These are phyloP conservation scores for Xestia xanthographa DNA, from an alignment of 2,888 invertebrate genomes.

Conservation along the genomic window DNA sequence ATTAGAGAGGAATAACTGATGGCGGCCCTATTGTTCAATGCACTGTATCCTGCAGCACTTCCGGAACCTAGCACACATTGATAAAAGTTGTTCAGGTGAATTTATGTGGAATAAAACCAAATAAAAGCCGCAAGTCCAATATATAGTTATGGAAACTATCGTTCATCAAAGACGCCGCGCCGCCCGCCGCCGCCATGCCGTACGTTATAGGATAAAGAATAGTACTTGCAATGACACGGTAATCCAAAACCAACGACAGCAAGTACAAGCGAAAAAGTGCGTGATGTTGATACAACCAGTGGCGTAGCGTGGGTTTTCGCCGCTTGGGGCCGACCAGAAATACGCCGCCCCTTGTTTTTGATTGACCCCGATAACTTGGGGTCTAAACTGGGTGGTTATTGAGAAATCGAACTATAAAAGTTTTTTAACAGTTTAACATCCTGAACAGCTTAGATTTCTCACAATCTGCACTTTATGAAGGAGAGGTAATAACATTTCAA, in stretches of 20 bases:
- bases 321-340: no score
- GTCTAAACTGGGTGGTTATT: no score
- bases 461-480: no score
- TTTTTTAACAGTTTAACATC: no score
- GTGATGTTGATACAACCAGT: background rate
- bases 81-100: background rate
- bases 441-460: no score
- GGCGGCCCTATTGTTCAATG: background rate
- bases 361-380: no score
- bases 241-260: background rate
- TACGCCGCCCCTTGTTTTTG: no score
- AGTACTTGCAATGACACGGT: background rate
- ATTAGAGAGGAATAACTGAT: background rate
- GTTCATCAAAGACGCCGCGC: background rate
- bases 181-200: background rate
- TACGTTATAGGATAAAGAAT: background rate
- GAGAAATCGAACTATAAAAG: no score
- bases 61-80: background rate
- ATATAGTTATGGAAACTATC: background rate
- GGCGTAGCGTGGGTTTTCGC: no score
- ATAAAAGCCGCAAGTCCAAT: background rate
- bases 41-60: background rate
- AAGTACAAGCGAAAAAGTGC: background rate
- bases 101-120: background rate
- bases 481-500: no score